Percentiles rank a stretch among this genome's conserved stretches.
These are phyloP conservation scores for Malurus alboscapulatus DNA, from an alignment of 2,113 vertebrate genomes.

Conservation along the genomic window DNA sequence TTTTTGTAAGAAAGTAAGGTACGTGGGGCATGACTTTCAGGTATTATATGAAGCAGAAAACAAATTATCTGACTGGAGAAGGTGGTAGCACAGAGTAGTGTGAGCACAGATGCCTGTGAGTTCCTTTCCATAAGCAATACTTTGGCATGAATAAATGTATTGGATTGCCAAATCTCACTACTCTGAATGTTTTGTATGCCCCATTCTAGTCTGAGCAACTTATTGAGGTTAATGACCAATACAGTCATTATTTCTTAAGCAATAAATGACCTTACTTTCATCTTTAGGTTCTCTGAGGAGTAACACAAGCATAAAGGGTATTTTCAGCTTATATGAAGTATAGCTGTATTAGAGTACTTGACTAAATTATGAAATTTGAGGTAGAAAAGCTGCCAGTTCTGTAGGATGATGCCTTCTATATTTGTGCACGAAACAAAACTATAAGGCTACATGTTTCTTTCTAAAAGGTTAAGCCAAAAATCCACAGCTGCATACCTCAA, in stretches of 20 bases:
- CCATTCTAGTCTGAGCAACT: slow-evolving; percentile 36
- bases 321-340: slow-evolving; percentile 67
- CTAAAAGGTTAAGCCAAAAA: slow-evolving; percentile 52
- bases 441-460: slow-evolving; percentile 44
- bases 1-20: background rate
- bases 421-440: slow-evolving; percentile 63
- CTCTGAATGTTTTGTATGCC: slow-evolving; percentile 49
- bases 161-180: slow-evolving; percentile 43
- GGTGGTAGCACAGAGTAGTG: background rate
- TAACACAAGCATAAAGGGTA: slow-evolving; percentile 63
- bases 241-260: slow-evolving; percentile 54
- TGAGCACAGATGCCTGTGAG: background rate
- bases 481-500: slow-evolving; percentile 3
- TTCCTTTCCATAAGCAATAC: slow-evolving; percentile 10
- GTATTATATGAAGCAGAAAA: background rate
- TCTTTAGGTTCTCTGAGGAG: slow-evolving; percentile 58
- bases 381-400: slow-evolving; percentile 63
- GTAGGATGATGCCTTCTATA: slow-evolving; percentile 55
- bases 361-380: slow-evolving; percentile 70
- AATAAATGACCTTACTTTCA: slow-evolving; percentile 70
- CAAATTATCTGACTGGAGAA: slow-evolving; percentile 22
- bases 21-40: background rate
- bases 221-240: slow-evolving; percentile 68
- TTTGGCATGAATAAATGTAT: slow-evolving; percentile 36
- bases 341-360: slow-evolving; percentile 58